Evolutionary conservation across 2,113 vertebrate genomes (phyloP).

Genomic region (Desmodus rotundus): DNA sequence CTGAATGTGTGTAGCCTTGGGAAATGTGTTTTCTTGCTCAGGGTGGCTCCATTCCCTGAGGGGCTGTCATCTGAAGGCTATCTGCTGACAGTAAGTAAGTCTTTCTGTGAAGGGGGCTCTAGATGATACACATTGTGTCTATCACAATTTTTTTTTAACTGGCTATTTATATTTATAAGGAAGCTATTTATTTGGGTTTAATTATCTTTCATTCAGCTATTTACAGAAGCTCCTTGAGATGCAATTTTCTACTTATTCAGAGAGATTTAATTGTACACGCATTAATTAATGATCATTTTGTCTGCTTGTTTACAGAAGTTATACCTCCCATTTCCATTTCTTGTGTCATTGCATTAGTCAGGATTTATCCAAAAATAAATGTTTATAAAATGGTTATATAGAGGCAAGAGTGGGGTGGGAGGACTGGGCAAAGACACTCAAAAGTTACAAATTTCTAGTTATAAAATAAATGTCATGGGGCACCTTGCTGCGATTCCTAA

Average conservation of each 20-base stretch:
- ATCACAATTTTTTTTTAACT: background rate
- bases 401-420: background rate
- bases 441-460: background rate
- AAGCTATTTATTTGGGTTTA: background rate
- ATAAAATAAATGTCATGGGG: background rate
- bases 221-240: background rate
- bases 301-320: background rate
- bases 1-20: background rate
- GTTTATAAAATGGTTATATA: background rate
- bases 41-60: background rate
- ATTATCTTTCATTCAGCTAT: slow-evolving; percentile 12
- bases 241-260: background rate
- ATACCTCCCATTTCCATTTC: background rate
- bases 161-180: background rate
- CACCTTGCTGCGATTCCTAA: too few species aligned
- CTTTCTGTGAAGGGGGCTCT: background rate
- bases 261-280: background rate
- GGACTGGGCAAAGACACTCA: background rate
- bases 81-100: background rate
- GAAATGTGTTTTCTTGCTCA: background rate
- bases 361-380: background rate
- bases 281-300: background rate
- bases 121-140: background rate
- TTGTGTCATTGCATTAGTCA: background rate
- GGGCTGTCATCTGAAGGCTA: background rate